phyloP scores from a whole-genome alignment of 2,888 invertebrate genomes.

The Spodoptera picta region DNA sequence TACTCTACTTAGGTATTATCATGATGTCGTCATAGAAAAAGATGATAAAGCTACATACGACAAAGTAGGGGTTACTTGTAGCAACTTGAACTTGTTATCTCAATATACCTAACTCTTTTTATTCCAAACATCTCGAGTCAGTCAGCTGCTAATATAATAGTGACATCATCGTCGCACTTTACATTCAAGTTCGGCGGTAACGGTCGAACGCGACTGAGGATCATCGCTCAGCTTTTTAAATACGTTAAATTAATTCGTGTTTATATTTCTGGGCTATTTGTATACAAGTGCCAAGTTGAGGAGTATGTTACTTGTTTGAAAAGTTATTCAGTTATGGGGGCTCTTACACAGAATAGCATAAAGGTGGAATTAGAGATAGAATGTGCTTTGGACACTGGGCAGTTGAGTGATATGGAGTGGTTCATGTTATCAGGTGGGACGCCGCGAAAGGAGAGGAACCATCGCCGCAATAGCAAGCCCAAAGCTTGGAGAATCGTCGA shows the following conservation, averaged over 20 bases:
- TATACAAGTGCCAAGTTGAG: conserved; percentile 28
- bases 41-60: conserved; percentile 13
- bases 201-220: conserved; percentile 38
- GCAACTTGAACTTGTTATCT: conserved; percentile 63
- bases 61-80: conserved; percentile 37
- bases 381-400: conserved; percentile 69
- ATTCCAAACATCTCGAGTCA: conserved; percentile 48
- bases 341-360: conserved; percentile 60
- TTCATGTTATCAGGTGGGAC: conserved; percentile 81
- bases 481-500: conserved; percentile 79
- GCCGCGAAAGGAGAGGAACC: conserved; percentile 72
- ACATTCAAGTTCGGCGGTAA: conserved; percentile 54
- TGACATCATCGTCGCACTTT: conserved; percentile 67
- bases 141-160: conserved; percentile 64
- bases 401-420: conserved; percentile 78
- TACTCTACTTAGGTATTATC: background rate
- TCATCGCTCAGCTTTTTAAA: conserved; percentile 30
- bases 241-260: conserved; percentile 9
- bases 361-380: conserved; percentile 78
- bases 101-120: conserved; percentile 60
- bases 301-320: conserved; percentile 10
- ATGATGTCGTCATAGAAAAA: background rate
- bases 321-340: conserved; percentile 53
- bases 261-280: conserved; percentile 6
- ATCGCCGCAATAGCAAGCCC: conserved; percentile 69